These are phyloP conservation scores for Alcedo atthis DNA, from an alignment of 2,797 vertebrate species.

Conservation along the genomic window DNA sequence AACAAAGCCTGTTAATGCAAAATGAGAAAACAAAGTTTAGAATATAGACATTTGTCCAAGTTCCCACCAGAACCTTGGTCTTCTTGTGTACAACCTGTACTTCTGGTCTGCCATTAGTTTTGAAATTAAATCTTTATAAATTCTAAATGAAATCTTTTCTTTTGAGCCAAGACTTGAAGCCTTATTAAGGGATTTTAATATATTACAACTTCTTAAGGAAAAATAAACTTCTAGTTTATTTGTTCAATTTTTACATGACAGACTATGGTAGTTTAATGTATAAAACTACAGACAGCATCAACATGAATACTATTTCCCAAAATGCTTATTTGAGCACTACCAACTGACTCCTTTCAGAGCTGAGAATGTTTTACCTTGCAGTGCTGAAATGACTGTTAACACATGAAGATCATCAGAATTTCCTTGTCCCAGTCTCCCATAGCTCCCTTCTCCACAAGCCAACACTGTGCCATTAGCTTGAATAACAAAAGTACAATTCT, in stretches of 20 bases:
- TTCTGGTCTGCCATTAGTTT: neutral
- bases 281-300: neutral
- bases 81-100: neutral
- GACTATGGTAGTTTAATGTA: neutral
- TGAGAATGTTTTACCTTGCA: conserved; percentile 85
- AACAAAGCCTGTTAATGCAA: conserved; percentile 79
- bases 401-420: conserved; percentile 97
- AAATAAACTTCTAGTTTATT: neutral
- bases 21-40: neutral
- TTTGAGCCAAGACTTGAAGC: neutral
- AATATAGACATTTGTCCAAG: neutral
- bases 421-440: conserved; percentile 92
- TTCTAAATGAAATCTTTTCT: too few relatives aligned
- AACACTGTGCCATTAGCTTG: conserved; percentile 93
- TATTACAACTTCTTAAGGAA: neutral
- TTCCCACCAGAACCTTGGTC: neutral
- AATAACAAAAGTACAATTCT: conserved; percentile 96
- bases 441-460: conserved; percentile 96
- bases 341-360: neutral
- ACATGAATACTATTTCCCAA: neutral
- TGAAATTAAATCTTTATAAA: neutral
- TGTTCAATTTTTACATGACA: neutral
- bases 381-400: conserved; percentile 93
- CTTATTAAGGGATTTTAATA: neutral
- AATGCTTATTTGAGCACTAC: neutral